A percentile compares a stretch with the other conserved stretches of the same genome.
Conservation (phyloP, 2,888 invertebrate genomes). For the Sphaerophoria rueppellii region DNA sequence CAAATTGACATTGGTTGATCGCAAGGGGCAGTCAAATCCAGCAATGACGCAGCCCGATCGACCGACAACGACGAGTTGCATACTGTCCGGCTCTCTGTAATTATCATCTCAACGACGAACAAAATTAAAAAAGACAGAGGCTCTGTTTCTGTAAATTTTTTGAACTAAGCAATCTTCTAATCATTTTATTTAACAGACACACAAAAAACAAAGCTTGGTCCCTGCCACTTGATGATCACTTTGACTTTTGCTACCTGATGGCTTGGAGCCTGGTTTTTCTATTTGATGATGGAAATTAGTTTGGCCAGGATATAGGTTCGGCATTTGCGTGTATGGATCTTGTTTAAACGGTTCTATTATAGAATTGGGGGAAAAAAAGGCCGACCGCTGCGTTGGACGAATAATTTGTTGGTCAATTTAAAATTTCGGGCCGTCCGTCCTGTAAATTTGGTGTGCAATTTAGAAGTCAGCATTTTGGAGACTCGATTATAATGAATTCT, state of each 20-base stretch:
- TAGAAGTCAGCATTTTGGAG: conserved; percentile 41
- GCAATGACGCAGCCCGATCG: conserved; percentile 47
- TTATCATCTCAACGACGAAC: conserved; percentile 46
- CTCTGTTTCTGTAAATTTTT: conserved; percentile 37
- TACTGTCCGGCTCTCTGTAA: conserved; percentile 59
- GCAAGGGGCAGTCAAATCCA: conserved; percentile 34
- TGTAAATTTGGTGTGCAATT: conserved; percentile 62
- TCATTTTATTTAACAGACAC: conserved; percentile 63
- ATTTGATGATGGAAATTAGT: conserved; percentile 60
- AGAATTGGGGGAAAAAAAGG: conserved; percentile 11
- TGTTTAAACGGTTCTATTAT: conserved; percentile 65
- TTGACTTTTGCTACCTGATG: conserved; percentile 31
- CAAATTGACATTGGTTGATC: conserved; percentile 68
- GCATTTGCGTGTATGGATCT: conserved; percentile 45
- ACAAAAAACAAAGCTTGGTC: conserved; percentile 37
- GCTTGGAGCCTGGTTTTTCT: conserved; percentile 55
- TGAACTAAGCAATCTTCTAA: conserved; percentile 70
- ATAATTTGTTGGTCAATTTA: conserved; percentile 31
- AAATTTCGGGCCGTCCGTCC: conserved; percentile 28
- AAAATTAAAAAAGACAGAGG: conserved; percentile 36
- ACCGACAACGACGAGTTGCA: conserved; percentile 24
- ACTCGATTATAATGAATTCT: conserved; percentile 19
- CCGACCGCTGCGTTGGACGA: not conserved
- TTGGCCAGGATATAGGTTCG: conserved; percentile 24
- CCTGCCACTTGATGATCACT: not conserved